Evolutionary conservation across 2,888 invertebrate species (phyloP).

Genomic region (Apodemia duryi): DNA sequence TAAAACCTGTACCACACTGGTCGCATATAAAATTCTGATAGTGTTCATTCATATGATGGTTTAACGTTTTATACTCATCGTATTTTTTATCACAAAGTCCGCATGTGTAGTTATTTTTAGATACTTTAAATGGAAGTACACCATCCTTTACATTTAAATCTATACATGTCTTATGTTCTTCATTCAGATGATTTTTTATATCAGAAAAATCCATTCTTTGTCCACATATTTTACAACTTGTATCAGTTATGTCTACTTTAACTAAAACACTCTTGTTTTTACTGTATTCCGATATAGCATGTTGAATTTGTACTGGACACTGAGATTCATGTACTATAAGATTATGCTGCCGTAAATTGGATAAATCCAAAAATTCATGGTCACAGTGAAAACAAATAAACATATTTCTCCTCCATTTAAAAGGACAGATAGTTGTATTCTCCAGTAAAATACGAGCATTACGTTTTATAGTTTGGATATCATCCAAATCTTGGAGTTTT

Average conservation of each 20-base stretch:
- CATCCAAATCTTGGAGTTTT: slow-evolving; percentile 38
- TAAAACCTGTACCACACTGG: slow-evolving; percentile 63
- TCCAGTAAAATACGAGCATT: slow-evolving; percentile 52
- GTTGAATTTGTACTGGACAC: slow-evolving; percentile 40
- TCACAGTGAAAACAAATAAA: slow-evolving; percentile 65
- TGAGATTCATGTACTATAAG: slow-evolving; percentile 38
- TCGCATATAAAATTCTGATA: slow-evolving; percentile 70
- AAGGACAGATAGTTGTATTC: slow-evolving; percentile 58
- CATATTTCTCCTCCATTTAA: slow-evolving; percentile 62
- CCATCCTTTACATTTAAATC: slow-evolving; percentile 48
- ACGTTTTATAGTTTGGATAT: slow-evolving; percentile 48
- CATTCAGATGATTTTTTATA: slow-evolving; percentile 52
- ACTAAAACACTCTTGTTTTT: slow-evolving; percentile 34
- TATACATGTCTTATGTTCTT: slow-evolving; percentile 47
- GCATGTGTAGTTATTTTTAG: slow-evolving; percentile 48
- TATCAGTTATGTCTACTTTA: slow-evolving; percentile 60
- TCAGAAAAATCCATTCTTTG: slow-evolving; percentile 38
- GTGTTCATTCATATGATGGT: slow-evolving; percentile 71
- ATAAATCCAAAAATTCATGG: slow-evolving; percentile 50
- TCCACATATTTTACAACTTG: slow-evolving; percentile 54
- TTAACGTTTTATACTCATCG: slow-evolving; percentile 57
- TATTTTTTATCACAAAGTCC: slow-evolving; percentile 51
- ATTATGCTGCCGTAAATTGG: slow-evolving; percentile 46
- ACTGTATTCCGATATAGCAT: slow-evolving; percentile 46
- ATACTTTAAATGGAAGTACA: slow-evolving; percentile 57